Evolutionary conservation across 2,888 invertebrate species (phyloP).

Genomic region (Coleophora flavipennella): DNA sequence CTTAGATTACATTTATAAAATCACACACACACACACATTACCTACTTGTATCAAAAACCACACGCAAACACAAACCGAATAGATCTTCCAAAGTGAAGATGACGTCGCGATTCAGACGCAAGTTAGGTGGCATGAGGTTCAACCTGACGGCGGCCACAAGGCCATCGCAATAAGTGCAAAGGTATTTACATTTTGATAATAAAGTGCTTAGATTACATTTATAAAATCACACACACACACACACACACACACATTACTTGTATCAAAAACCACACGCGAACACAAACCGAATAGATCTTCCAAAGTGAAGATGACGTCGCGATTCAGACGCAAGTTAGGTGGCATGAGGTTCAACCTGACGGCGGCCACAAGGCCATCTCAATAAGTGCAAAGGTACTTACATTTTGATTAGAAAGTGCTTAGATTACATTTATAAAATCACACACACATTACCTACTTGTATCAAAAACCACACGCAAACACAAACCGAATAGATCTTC

Average conservation of each 20-base stretch:
- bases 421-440: background rate
- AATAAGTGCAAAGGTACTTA: too few relatives aligned
- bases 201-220: too few relatives aligned
- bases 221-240: background rate
- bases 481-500: slow-evolving; percentile 58
- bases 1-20: slow-evolving; percentile 1
- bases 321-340: slow-evolving; percentile 53
- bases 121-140: slow-evolving; percentile 61
- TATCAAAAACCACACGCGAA: background rate
- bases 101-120: slow-evolving; percentile 54
- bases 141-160: slow-evolving; percentile 39
- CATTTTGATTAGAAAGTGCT: too few relatives aligned
- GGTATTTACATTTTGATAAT: too few relatives aligned
- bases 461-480: background rate
- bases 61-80: slow-evolving; percentile 37
- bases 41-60: background rate
- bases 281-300: slow-evolving; percentile 60
- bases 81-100: slow-evolving; percentile 63
- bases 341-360: slow-evolving; percentile 57
- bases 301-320: slow-evolving; percentile 61
- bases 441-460: background rate
- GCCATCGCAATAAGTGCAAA: too few relatives aligned
- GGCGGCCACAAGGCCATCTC: slow-evolving; percentile 29
- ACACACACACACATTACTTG: slow-evolving; percentile 13
- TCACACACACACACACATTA: background rate